Conservation (phyloP, 2,888 invertebrate genomes). For the Microlaimidae sp. region DNA sequence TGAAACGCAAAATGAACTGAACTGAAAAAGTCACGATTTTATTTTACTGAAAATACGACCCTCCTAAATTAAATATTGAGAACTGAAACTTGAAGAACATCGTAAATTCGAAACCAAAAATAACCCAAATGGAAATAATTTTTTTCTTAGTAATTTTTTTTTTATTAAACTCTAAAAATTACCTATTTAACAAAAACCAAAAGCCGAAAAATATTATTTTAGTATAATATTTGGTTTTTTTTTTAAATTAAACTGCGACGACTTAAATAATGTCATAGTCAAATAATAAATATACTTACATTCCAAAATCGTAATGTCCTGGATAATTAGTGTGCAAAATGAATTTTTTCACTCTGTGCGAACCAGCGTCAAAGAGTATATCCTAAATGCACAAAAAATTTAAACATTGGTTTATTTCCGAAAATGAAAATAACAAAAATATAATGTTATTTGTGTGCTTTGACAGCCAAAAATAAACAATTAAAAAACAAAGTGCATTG, state of each 20-base stretch:
- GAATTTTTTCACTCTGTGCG: constrained; percentile 84
- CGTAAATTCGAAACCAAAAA: too few relatives aligned
- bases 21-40: too few relatives aligned
- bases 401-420: neutral
- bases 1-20: constrained; percentile 24
- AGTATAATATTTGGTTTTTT: constrained; percentile 7
- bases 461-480: too few relatives aligned
- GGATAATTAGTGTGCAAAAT: constrained; percentile 95
- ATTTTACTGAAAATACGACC: too few relatives aligned
- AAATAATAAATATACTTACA: constrained; percentile 47
- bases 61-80: too few relatives aligned
- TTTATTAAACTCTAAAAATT: neutral
- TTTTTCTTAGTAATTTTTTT: too few relatives aligned
- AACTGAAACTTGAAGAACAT: too few relatives aligned
- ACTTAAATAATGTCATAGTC: too few relatives aligned
- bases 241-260: constrained; percentile 10
- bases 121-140: too few relatives aligned
- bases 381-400: constrained; percentile 55
- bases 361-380: constrained; percentile 82
- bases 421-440: too few relatives aligned
- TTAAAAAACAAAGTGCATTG: too few relatives aligned
- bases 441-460: too few relatives aligned
- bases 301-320: constrained; percentile 98
- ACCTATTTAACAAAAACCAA: constrained; percentile 16
- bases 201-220: constrained; percentile 22